Evolutionary conservation across 1,140 invertebrate genomes (phyloP), one percentile per base, ranked within the genome.

Genomic region (Pseudachorutes palmiensis): DNA sequence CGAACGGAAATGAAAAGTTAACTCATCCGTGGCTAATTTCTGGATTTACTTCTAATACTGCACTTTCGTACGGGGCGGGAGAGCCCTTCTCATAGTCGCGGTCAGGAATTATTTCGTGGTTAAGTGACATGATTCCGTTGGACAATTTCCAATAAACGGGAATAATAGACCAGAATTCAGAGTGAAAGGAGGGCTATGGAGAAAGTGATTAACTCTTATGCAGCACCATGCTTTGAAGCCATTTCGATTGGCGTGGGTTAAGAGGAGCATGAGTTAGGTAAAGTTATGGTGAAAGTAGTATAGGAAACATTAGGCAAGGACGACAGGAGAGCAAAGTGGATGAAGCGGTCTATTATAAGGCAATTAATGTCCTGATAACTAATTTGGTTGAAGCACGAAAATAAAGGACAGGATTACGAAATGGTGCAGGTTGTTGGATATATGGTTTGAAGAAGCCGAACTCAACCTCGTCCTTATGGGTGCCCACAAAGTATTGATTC

Each of bases 1-100:
- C 12, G 24, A 55, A 55, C 51, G 51, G 51, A 55, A 55, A 55
- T 55, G 51, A 55, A 55, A 55, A 55, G 51, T 55, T 55, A 55
- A 55, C 14, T 55, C 51, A 26, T 14, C 14, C 51, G 24, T 5
- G 24, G 12, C 51, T 19, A 55, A 55, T 55, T 55, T 55, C 24
- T 16, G 51, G 51, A 55, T 55, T 55, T 24, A 5, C 12, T 55
- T 41, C 36, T 5, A 41, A 19, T 9, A 19, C 19, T 19, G 5
- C 36, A 9, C 36, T 41, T 19, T 41, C 19, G 5, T 19, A 5
- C 36, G n/a, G n/a, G n/a, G n/a, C n/a, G n/a, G n/a, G n/a, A n/a
- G n/a, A n/a, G 5, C 36, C 19, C 36, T 41, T 5, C 36, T 41
- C 19, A 5, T 41, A 5, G 5, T 41, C 36, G 36, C 19, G 36